phyloP scores from a whole-genome alignment of 2,113 vertebrate genomes.

The Podarcis muralis region DNA sequence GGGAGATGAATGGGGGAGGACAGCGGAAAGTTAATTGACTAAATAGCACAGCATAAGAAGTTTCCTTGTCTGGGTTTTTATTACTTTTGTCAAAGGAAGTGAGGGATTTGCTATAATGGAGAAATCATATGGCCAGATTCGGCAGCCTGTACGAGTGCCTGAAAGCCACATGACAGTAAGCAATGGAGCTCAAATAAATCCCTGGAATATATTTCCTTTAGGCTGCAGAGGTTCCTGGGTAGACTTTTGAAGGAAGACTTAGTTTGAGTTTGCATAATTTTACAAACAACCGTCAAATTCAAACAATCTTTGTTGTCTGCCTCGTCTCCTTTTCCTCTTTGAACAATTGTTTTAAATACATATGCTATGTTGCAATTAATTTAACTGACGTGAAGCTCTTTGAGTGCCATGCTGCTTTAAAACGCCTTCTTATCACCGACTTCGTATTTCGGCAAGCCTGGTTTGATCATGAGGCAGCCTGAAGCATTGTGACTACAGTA shows the following conservation, averaged over 20 bases:
- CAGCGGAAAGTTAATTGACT: neutral
- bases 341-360: neutral
- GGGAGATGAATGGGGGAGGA: neutral
- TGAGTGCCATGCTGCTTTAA: neutral
- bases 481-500: neutral
- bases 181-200: neutral
- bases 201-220: neutral
- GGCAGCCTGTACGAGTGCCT: neutral
- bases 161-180: neutral
- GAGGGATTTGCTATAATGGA: neutral
- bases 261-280: neutral
- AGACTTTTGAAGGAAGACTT: neutral
- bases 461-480: neutral
- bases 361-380: neutral
- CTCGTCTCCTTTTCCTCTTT: neutral
- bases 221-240: neutral
- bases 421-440: neutral
- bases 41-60: neutral
- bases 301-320: neutral
- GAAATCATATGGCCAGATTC: neutral
- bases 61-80: slow-evolving; percentile 10
- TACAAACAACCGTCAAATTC: neutral
- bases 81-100: slow-evolving; percentile 9
- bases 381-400: neutral
- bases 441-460: neutral